These are phyloP conservation scores for Panorpa germanica DNA, from an alignment of 2,888 invertebrate species.

Conservation along the genomic window DNA sequence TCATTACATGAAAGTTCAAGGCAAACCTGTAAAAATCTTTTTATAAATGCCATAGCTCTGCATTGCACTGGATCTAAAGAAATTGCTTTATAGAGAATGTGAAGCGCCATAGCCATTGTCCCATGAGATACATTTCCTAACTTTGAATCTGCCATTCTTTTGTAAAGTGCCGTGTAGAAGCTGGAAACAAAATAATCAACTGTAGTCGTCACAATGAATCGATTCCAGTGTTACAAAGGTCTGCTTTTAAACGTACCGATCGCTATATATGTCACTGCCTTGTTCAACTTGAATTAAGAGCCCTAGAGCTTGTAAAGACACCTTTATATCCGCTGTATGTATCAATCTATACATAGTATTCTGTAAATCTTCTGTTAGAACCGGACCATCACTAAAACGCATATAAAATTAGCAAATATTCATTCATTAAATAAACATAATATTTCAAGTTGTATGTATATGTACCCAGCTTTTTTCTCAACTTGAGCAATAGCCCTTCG, in stretches of 20 bases:
- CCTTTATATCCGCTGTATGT: slow-evolving; percentile 58
- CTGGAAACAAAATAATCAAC: slow-evolving; percentile 22
- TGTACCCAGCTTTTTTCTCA: slow-evolving; percentile 17
- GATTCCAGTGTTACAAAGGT: too few species aligned
- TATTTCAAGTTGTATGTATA: too few species aligned
- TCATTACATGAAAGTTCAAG: not conserved
- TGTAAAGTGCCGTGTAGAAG: slow-evolving; percentile 78
- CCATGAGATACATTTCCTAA: slow-evolving; percentile 31
- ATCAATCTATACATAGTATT: slow-evolving; percentile 65
- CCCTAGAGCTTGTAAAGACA: slow-evolving; percentile 35
- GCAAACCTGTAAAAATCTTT: slow-evolving; percentile 53
- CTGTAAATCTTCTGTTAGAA: slow-evolving; percentile 23
- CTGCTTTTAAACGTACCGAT: too few species aligned
- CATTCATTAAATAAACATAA: too few species aligned
- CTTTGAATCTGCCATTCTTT: slow-evolving; percentile 62
- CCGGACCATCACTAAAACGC: too few species aligned
- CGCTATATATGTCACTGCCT: too few species aligned
- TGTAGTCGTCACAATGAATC: too few species aligned
- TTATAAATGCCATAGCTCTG: slow-evolving; percentile 68
- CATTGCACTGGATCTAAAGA: slow-evolving; percentile 52
- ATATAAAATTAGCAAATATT: too few species aligned
- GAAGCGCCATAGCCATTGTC: slow-evolving; percentile 62
- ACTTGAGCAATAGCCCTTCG: slow-evolving; percentile 41
- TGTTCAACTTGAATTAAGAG: too few species aligned
- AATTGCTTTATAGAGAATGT: slow-evolving; percentile 71